Conservation (phyloP, 2,797 vertebrate genomes). For the Leptatherina wallacei region DNA sequence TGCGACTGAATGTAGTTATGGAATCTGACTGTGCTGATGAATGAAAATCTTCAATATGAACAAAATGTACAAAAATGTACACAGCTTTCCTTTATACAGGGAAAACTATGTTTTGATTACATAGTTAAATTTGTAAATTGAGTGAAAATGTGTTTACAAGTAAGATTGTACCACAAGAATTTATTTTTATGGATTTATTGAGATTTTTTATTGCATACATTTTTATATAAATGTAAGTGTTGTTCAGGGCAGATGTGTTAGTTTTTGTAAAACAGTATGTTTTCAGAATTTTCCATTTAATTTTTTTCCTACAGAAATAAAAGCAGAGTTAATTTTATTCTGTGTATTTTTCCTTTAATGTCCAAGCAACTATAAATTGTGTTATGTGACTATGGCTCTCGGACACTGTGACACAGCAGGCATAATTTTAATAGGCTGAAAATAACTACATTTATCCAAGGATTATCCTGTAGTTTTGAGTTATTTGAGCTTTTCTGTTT, state of each 20-base stretch:
- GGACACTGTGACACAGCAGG: neutral
- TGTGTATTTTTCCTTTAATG: slow-evolving; percentile 3
- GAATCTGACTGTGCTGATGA: slow-evolving; percentile 52
- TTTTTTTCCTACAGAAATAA: slow-evolving; percentile 55
- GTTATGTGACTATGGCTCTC: neutral
- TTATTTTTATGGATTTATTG: slow-evolving; percentile 15
- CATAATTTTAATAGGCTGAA: neutral
- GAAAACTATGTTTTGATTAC: slow-evolving; percentile 32
- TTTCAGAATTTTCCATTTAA: slow-evolving; percentile 30
- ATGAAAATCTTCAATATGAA: slow-evolving; percentile 37
- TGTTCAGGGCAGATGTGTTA: slow-evolving; percentile 16
- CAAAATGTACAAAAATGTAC: slow-evolving; percentile 32
- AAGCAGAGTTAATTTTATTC: slow-evolving; percentile 17
- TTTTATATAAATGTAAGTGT: slow-evolving; percentile 30
- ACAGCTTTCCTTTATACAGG: slow-evolving; percentile 16
- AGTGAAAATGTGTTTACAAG: slow-evolving; percentile 22
- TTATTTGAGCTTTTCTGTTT: neutral
- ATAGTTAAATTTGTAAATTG: slow-evolving; percentile 43
- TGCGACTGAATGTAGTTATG: slow-evolving; percentile 80
- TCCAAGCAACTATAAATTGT: neutral
- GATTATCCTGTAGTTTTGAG: neutral
- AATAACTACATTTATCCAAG: neutral
- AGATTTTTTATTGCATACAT: slow-evolving; percentile 22
- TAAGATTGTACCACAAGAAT: slow-evolving; percentile 46
- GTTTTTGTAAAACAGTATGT: slow-evolving; percentile 46